Conservation (phyloP, 2,888 invertebrate genomes). For the Smittia sp. region DNA sequence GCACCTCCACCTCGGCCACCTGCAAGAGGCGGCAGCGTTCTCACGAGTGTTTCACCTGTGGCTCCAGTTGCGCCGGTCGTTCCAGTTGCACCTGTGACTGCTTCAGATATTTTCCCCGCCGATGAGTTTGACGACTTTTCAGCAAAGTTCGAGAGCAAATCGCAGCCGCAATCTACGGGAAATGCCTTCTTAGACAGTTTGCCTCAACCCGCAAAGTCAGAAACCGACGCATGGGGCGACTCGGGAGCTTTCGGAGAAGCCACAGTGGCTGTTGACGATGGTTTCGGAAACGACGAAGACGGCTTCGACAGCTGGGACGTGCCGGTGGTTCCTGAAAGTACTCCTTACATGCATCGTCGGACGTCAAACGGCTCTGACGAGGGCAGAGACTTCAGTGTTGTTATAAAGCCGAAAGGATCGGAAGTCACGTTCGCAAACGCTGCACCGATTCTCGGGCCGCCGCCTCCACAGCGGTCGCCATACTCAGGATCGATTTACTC, state of each 20-base stretch:
- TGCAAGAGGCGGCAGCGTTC: constrained; percentile 46
- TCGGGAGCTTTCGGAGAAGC: constrained; percentile 48
- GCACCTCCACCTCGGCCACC: constrained; percentile 41
- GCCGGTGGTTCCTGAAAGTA: constrained; percentile 71
- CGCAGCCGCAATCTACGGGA: constrained; percentile 47
- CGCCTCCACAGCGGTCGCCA: constrained; percentile 56
- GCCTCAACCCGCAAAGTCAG: constrained; percentile 50
- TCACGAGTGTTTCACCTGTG: constrained; percentile 31
- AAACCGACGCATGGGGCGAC: constrained; percentile 53
- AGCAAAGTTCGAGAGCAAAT: constrained; percentile 79
- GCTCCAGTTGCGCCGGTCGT: constrained; percentile 46
- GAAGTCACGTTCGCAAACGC: constrained; percentile 52
- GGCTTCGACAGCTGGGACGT: constrained; percentile 78
- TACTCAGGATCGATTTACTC: constrained; percentile 46
- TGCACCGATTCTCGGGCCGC: constrained; percentile 69
- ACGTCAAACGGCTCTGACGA: constrained; percentile 77
- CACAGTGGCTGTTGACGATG: constrained; percentile 48
- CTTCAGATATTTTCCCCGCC: constrained; percentile 50
- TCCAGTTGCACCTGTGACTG: constrained; percentile 46
- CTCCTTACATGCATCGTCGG: constrained; percentile 59
- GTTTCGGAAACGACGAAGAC: constrained; percentile 66
- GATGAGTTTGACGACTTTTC: constrained; percentile 85
- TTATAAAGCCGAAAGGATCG: constrained; percentile 62
- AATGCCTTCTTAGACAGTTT: constrained; percentile 44
- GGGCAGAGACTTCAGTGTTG: constrained; percentile 75